phyloP scores from a whole-genome alignment of 2,797 vertebrate species.

The Hoplostethus mediterraneus region DNA sequence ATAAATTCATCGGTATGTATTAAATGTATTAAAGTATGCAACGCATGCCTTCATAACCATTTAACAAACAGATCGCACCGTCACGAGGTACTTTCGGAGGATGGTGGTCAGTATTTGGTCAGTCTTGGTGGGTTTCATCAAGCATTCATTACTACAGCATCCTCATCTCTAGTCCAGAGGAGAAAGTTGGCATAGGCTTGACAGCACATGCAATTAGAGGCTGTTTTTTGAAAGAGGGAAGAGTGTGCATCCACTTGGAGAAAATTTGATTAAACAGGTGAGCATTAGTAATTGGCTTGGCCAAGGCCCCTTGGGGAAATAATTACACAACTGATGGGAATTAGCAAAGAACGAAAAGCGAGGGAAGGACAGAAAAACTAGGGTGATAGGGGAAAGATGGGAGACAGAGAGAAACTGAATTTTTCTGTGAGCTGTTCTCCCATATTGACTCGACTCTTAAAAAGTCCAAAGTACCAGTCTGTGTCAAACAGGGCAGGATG shows the following conservation, averaged over 20 bases:
- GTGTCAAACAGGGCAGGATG: neutral
- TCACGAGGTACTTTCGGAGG: constrained; percentile 2
- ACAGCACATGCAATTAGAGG: constrained; percentile 37
- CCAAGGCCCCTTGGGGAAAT: constrained; percentile 61
- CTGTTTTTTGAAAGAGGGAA: constrained; percentile 36
- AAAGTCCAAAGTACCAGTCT: too few relatives aligned
- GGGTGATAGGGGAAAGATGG: constrained; percentile 2
- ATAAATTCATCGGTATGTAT: neutral
- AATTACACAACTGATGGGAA: constrained; percentile 69
- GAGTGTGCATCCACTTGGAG: constrained; percentile 60
- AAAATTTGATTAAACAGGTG: constrained; percentile 78
- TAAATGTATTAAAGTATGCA: neutral
- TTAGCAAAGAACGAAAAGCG: constrained; percentile 45
- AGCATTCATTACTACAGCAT: constrained; percentile 41
- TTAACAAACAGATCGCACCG: neutral
- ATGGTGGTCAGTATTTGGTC: constrained; percentile 23
- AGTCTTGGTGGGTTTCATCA: constrained; percentile 46
- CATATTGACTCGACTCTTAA: neutral
- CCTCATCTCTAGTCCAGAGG: constrained; percentile 32
- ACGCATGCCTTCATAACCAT: neutral
- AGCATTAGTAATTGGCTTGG: constrained; percentile 66
- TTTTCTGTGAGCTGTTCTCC: neutral
- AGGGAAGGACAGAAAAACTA: constrained; percentile 29
- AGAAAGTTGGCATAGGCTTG: constrained; percentile 19
- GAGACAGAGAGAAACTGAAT: neutral